Base-by-base conservation (phyloP, 2,888 invertebrate species). In the Dorcus hopei region DNA sequence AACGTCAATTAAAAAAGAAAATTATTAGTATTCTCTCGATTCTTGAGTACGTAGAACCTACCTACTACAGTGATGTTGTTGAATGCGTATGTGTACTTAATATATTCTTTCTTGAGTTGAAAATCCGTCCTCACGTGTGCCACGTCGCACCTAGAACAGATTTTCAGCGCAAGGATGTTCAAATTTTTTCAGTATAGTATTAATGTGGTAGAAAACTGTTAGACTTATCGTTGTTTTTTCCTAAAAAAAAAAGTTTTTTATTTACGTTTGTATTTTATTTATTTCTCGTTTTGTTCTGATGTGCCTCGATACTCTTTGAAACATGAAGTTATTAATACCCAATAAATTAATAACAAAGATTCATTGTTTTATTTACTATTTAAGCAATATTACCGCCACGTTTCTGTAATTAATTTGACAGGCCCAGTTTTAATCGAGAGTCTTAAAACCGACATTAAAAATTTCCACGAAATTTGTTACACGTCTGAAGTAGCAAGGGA, bases 261-360 rank as follows among this genome's bases (percentile, higher is more conserved):
- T 57, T 61, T 61, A 63, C 63, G 64, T 65, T 66, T 65, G 61
- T 65, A 61, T 61, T 59, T 63, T 59, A 62, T 60, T 57, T 66
- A 61, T 67, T 64, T 65, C 54, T 58, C 57, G 64, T 67, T 69
- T 65, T 64, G 66, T 69, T 69, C 68, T 61, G 63, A 69, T 67
- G 70, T 70, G 70, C 70, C 68, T 70, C 62, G 61, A 65, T 63
- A 68, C 62, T 65, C 66, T 14, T 61, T 65, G 65, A 66, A 69
- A 62, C 65, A 26, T 63, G 51, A 64, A 65, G 66, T 65, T 67
- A 68, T 66, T 57, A 51, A 51, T 57, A 57, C 57, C 52, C 40
- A 57, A 57, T 45, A 45, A 45, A 45, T 45, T 45, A 9, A 14
- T 45, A 26, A 26, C 26, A 26, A 26, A 26, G 5, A 2, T 2